These are phyloP conservation scores for Ophion slaviceki DNA, from an alignment of 2,888 invertebrate species.

Conservation along the genomic window DNA sequence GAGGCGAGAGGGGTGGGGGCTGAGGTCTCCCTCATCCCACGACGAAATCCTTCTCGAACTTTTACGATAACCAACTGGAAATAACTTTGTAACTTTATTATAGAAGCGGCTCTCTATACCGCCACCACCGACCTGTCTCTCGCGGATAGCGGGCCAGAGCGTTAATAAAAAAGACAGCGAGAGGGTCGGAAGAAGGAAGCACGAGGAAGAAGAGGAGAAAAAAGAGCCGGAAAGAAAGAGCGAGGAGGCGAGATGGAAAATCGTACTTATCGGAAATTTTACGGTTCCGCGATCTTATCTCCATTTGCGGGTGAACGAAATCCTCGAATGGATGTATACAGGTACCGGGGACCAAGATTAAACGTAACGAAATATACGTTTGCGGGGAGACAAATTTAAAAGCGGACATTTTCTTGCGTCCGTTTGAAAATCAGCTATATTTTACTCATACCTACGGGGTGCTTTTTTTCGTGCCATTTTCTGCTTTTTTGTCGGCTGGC, in stretches of 20 bases:
- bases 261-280: constrained; percentile 65
- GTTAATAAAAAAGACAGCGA: constrained; percentile 71
- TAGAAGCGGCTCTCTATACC: constrained; percentile 69
- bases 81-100: constrained; percentile 80
- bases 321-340: not conserved
- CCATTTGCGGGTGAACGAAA: constrained; percentile 50
- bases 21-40: constrained; percentile 30
- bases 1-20: not conserved
- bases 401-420: not conserved
- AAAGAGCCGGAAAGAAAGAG: constrained; percentile 32
- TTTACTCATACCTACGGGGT: not conserved
- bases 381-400: not conserved
- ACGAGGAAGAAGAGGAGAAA: not conserved
- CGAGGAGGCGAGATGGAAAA: constrained; percentile 55
- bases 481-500: not conserved
- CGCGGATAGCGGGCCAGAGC: constrained; percentile 31
- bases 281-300: constrained; percentile 58
- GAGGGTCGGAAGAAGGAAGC: not conserved
- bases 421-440: not conserved
- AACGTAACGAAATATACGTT: not conserved
- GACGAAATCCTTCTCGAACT: constrained; percentile 71
- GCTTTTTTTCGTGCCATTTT: constrained; percentile 18
- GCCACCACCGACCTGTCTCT: constrained; percentile 59
- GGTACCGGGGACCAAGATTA: not conserved
- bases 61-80: constrained; percentile 80